Evolutionary conservation across 2,797 vertebrate genomes (phyloP).

Genomic region (Acanthurus tractus): DNA sequence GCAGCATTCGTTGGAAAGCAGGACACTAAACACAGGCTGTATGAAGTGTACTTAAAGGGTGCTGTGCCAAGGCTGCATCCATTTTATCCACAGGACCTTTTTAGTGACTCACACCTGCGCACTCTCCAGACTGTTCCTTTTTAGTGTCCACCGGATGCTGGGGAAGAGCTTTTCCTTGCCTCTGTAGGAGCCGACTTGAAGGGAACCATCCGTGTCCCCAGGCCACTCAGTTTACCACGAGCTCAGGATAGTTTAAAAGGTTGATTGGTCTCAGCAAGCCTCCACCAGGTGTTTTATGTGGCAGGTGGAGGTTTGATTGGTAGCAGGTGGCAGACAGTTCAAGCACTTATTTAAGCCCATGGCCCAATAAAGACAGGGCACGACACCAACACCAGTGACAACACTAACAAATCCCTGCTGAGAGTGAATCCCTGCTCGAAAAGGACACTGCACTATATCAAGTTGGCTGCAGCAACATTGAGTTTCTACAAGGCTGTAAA

Average conservation of each 20-base stretch:
- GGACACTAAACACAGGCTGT: too few relatives aligned
- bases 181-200: too few relatives aligned
- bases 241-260: slow-evolving; percentile 50
- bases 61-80: too few relatives aligned
- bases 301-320: slow-evolving; percentile 77
- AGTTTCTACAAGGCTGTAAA: background rate
- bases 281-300: slow-evolving; percentile 75
- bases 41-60: too few relatives aligned
- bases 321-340: slow-evolving; percentile 71
- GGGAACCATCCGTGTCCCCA: slow-evolving; percentile 26
- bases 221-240: slow-evolving; percentile 57
- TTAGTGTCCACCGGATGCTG: too few relatives aligned
- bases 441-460: background rate
- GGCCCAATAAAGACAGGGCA: slow-evolving; percentile 31
- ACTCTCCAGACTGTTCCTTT: too few relatives aligned
- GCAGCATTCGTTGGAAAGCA: too few relatives aligned
- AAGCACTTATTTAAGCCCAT: slow-evolving; percentile 31
- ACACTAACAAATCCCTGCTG: slow-evolving; percentile 15
- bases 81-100: too few relatives aligned
- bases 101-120: too few relatives aligned
- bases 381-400: background rate
- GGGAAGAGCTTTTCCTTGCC: too few relatives aligned
- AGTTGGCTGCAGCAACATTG: background rate
- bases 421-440: background rate
- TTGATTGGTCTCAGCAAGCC: slow-evolving; percentile 43